These are phyloP conservation scores for Saguinus midas DNA, from an alignment of 2,113 vertebrate species.

Conservation along the genomic window DNA sequence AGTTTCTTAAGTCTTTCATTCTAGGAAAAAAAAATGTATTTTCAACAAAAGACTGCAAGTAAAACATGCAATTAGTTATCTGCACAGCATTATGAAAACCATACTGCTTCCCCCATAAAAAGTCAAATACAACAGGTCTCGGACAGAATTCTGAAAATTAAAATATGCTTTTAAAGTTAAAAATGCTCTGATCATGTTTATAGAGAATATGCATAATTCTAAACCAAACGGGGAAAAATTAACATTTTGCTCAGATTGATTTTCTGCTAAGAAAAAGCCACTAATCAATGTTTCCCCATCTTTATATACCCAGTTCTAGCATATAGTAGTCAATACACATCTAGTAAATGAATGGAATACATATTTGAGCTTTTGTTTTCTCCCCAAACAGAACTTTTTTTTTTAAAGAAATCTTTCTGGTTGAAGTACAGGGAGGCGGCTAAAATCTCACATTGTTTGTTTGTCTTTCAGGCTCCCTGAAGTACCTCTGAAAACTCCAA, in stretches of 20 bases:
- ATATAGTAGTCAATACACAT: neutral
- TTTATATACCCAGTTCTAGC: neutral
- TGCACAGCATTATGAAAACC: neutral
- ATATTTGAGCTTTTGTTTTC: neutral
- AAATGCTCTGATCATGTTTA: neutral
- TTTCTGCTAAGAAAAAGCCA: conserved; percentile 26
- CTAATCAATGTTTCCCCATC: neutral
- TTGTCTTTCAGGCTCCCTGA: neutral
- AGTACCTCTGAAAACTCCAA: neutral
- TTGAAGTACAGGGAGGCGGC: neutral
- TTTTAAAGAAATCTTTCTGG: neutral
- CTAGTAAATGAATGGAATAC: neutral
- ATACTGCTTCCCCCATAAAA: neutral
- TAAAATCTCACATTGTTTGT: neutral
- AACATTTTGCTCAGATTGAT: neutral
- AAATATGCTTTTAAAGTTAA: conserved; percentile 26
- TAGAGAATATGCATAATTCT: neutral
- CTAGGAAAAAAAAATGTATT: conserved; percentile 81
- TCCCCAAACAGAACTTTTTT: neutral
- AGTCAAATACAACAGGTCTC: neutral
- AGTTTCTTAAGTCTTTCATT: conserved; percentile 91
- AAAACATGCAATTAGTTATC: conserved; percentile 29
- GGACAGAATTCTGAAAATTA: conserved; percentile 20
- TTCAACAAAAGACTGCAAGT: conserved; percentile 17
- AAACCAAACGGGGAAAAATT: neutral